Evolutionary conservation across 2,888 invertebrate species (phyloP).

Genomic region (Caenorhabditis zanzibari): DNA sequence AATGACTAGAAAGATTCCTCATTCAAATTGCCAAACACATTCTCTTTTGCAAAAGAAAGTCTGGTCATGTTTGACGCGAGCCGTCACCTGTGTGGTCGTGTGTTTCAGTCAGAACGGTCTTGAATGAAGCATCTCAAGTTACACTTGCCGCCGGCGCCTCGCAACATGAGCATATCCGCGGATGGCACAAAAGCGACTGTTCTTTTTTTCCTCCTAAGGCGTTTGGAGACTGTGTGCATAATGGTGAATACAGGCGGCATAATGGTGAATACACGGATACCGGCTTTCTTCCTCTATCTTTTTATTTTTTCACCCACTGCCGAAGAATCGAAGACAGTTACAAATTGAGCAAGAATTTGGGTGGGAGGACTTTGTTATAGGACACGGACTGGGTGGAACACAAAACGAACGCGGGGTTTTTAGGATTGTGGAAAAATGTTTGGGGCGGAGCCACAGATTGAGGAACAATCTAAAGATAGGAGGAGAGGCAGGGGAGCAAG

Average conservation of each 20-base stretch:
- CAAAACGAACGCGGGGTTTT: slow-evolving; percentile 47
- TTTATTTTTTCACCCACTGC: not conserved
- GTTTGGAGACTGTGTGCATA: slow-evolving; percentile 28
- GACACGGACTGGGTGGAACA: slow-evolving; percentile 18
- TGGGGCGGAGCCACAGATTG: slow-evolving; percentile 40
- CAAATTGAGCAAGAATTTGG: slow-evolving; percentile 62
- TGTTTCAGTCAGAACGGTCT: slow-evolving; percentile 57
- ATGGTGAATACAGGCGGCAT: slow-evolving; percentile 33
- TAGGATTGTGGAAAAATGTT: slow-evolving; percentile 26
- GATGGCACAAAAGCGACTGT: slow-evolving; percentile 61
- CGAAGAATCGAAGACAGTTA: slow-evolving; percentile 42
- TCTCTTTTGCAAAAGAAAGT: slow-evolving; percentile 28
- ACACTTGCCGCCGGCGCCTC: slow-evolving; percentile 23
- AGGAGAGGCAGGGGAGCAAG: slow-evolving; percentile 38
- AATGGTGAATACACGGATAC: slow-evolving; percentile 50
- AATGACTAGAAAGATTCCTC: slow-evolving; percentile 14
- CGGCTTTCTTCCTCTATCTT: slow-evolving; percentile 35
- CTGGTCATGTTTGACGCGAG: slow-evolving; percentile 37
- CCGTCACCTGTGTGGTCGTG: slow-evolving; percentile 17
- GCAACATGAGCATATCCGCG: slow-evolving; percentile 63
- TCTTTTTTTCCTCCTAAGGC: slow-evolving; percentile 36
- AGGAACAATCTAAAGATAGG: slow-evolving; percentile 60
- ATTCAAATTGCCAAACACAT: slow-evolving; percentile 46
- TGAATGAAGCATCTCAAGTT: slow-evolving; percentile 57
- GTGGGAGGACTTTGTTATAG: slow-evolving; percentile 42